Percentiles rank a stretch among this genome's conserved stretches.
Evolutionary conservation across 2,888 invertebrate species (phyloP).

Genomic region (Homarus gammarus): DNA sequence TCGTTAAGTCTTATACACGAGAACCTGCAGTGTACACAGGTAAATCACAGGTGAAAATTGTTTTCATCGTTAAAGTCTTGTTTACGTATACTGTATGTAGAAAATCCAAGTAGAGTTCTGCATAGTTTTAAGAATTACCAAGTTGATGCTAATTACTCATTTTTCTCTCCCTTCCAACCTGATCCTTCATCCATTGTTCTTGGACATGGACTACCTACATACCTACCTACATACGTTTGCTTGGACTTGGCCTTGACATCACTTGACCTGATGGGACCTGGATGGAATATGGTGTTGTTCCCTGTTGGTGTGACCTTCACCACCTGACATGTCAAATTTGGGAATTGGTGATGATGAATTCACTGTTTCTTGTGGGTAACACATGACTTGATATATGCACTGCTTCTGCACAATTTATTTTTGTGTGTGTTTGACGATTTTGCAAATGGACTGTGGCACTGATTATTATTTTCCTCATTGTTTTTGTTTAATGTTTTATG

Average conservation of each 20-base stretch:
- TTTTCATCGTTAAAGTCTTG: too few relatives aligned
- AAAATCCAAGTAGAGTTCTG: too few relatives aligned
- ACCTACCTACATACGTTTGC: too few relatives aligned
- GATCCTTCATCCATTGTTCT: conserved; percentile 6
- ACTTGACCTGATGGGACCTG: conserved; percentile 27
- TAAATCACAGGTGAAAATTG: too few relatives aligned
- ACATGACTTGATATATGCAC: conserved; percentile 22
- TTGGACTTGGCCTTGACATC: conserved; percentile 27
- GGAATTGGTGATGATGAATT: conserved; percentile 30
- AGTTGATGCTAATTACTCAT: conserved; percentile 45
- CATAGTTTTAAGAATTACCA: too few relatives aligned
- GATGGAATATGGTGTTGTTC: conserved; percentile 19
- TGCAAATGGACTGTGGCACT: too few relatives aligned
- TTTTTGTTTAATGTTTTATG: background rate
- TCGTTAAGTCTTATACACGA: too few relatives aligned
- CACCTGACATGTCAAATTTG: background rate
- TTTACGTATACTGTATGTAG: too few relatives aligned
- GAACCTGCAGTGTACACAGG: too few relatives aligned
- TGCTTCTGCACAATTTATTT: conserved; percentile 13
- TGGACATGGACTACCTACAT: conserved; percentile 16
- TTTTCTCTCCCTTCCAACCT: conserved; percentile 10
- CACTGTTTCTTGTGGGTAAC: conserved; percentile 43
- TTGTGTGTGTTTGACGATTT: background rate
- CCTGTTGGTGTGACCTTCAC: conserved; percentile 17
- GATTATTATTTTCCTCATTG: too few relatives aligned